Base-by-base conservation (phyloP, 2,797 vertebrate species). In the Anguilla pacifica region DNA sequence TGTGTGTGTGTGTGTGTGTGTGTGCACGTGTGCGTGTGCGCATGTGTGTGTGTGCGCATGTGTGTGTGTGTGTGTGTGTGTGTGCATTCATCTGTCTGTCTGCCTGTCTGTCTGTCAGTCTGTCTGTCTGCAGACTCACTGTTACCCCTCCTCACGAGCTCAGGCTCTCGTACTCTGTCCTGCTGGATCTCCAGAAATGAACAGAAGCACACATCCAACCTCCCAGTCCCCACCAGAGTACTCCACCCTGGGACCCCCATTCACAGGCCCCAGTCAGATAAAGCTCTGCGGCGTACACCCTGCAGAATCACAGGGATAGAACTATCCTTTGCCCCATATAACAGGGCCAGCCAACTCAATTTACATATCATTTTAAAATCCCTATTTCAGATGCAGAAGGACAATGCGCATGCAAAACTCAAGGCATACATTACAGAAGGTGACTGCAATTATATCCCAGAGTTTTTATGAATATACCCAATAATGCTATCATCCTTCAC, bases 1-100 rank as follows among this genome's bases (percentile, higher is more conserved):
- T 6, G 74, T 79, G 74, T 79, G 74, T 79, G 35, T 49, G 83
- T 49, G 83, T 35, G 83, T 84, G 83, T 59, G 49, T 57, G 83
- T 9, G 9, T 2, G 9, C 46, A 31, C 51, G 81, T 49, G 81
- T 51, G 46, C 51, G 22, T 51, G 81, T 53, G 46, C 53, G 82
- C 55, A 22, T n/a, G n/a, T 25, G 22, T 83, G 46, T 53, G 25
- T 53, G 19, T 51, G 49, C 43, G 0, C 11, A 17, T 35, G 17
- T 2, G 3, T 35, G 17, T 25, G 31, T 43, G 1, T 49, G 81
- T 15, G 0, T 83, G 81, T 55, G 10, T n/a, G 79, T 43, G 70
- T 13, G 64, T n/a, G 0, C 22, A n/a, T 74, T 28, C 31, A 28
- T 39, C 5, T 70, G 64, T 70, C 19, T 67, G 22, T 67, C 2